A percentile compares a stretch with the other conserved stretches of the same genome.
Evolutionary conservation across 2,113 vertebrate genomes (phyloP).

Genomic region (Amazona vittata): DNA sequence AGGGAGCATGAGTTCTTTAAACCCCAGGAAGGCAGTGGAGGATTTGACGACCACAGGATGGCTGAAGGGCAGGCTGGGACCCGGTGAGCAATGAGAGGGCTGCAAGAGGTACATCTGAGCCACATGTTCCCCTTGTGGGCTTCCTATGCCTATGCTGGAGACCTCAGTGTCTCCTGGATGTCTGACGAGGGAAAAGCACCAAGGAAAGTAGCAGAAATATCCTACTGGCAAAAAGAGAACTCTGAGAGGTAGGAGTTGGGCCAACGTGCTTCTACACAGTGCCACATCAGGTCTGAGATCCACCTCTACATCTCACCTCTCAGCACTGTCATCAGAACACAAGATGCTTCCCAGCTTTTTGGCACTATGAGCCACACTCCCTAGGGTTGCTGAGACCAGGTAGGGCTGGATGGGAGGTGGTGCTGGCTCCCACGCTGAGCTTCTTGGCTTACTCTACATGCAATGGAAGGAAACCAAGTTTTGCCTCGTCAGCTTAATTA

Average conservation of each 20-base stretch:
- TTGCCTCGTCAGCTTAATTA: slow-evolving; percentile 15
- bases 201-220: fast-evolving
- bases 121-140: background rate
- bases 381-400: background rate
- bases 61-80: background rate
- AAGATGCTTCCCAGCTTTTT: fast-evolving
- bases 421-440: fast-evolving
- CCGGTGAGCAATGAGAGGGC: fast-evolving
- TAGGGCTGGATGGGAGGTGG: fast-evolving
- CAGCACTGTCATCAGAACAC: background rate
- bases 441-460: background rate
- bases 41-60: background rate
- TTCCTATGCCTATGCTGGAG: background rate
- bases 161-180: background rate
- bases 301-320: fast-evolving
- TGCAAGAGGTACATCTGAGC: background rate
- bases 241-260: background rate
- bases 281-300: fast-evolving
- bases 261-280: fast-evolving
- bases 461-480: slow-evolving; percentile 5
- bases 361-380: fast-evolving
- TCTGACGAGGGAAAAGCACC: background rate
- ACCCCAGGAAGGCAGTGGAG: fast-evolving
- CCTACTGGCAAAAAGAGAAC: background rate
- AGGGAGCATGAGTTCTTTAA: fast-evolving